Percentiles rank a stretch among this genome's conserved stretches.
These are phyloP conservation scores for Melanerpes formicivorus DNA, from an alignment of 2,113 vertebrate genomes.

Conservation along the genomic window DNA sequence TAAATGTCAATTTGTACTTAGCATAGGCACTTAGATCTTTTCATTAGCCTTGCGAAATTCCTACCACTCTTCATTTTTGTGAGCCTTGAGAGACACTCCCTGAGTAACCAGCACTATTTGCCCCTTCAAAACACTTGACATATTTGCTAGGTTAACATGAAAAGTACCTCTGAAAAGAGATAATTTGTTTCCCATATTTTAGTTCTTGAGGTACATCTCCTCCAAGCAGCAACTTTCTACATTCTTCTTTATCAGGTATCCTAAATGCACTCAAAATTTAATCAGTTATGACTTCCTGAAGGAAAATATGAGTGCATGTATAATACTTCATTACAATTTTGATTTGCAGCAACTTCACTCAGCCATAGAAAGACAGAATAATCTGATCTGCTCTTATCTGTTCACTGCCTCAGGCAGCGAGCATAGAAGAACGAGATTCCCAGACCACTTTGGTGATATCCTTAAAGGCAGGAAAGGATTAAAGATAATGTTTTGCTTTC, in stretches of 20 bases:
- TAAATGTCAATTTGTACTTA: not conserved
- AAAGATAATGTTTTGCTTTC: not conserved
- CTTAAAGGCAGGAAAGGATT: constrained; percentile 17
- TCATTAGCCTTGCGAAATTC: not conserved
- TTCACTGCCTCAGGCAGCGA: not conserved
- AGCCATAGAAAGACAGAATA: not conserved
- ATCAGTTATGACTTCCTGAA: not conserved
- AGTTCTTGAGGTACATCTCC: not conserved
- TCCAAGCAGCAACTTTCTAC: not conserved
- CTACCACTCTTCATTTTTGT: not conserved
- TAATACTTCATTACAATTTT: constrained; percentile 16
- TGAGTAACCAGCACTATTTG: not conserved
- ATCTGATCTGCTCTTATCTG: constrained; percentile 17
- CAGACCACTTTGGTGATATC: not conserved
- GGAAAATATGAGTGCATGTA: not conserved
- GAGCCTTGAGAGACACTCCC: not conserved
- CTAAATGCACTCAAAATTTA: not conserved
- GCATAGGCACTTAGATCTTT: not conserved
- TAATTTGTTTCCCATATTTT: not conserved
- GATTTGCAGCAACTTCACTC: not conserved
- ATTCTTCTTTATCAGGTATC: not conserved
- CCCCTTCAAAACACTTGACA: not conserved
- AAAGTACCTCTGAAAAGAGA: not conserved
- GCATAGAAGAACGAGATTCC: not conserved
- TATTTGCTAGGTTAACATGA: not conserved